Evolutionary conservation across 2,888 invertebrate genomes (phyloP).

Genomic region (Drosophila phalerata): DNA sequence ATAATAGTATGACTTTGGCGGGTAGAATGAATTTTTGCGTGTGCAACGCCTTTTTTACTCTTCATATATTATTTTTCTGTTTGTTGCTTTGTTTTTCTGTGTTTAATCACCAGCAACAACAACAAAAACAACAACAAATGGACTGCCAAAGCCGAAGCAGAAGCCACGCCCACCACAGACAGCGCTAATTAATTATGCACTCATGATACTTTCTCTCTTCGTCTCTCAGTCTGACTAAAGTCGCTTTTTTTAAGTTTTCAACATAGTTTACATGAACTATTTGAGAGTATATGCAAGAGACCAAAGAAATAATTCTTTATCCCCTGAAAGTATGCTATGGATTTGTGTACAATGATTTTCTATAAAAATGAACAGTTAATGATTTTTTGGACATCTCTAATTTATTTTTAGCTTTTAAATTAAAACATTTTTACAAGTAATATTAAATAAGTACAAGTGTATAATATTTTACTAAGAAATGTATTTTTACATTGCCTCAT

Average conservation of each 20-base stretch:
- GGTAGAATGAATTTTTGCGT: constrained; percentile 41
- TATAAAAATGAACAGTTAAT: neutral
- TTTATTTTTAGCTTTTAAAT: too few species aligned
- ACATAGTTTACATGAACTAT: neutral
- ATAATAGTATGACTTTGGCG: constrained; percentile 5
- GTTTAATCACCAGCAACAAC: constrained; percentile 54
- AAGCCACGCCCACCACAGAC: constrained; percentile 55
- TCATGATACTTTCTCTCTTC: constrained; percentile 9
- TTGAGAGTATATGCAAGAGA: neutral
- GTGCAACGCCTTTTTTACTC: constrained; percentile 27
- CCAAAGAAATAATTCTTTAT: neutral
- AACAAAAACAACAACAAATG: constrained; percentile 21
- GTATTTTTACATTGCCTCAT: neutral
- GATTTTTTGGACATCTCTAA: too few species aligned
- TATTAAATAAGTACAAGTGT: too few species aligned
- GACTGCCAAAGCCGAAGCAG: constrained; percentile 10
- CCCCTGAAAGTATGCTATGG: neutral
- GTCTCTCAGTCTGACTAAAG: neutral
- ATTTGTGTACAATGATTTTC: neutral
- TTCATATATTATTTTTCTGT: constrained; percentile 5
- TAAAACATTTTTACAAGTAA: too few species aligned
- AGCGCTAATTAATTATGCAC: constrained; percentile 65
- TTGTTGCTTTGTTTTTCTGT: constrained; percentile 40
- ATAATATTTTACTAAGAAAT: too few species aligned
- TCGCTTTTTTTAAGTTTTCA: neutral